A percentile compares a stretch with the other conserved stretches of the same genome.
Conservation (phyloP, 1,140 invertebrate species). For the Drosophila guanche region DNA sequence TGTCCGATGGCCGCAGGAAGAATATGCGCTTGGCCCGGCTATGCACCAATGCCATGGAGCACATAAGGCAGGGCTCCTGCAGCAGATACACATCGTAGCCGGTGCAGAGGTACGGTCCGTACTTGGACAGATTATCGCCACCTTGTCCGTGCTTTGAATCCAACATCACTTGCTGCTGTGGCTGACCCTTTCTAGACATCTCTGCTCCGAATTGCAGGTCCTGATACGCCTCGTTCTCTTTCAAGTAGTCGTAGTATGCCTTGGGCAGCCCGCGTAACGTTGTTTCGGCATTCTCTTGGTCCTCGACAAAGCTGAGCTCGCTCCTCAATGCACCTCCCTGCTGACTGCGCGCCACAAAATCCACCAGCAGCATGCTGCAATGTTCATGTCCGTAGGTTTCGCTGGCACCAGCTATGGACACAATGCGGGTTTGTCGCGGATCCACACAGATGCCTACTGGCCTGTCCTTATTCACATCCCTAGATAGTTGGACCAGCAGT, state of each 20-base stretch:
- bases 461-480: constrained; percentile 67
- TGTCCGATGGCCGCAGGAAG: constrained; percentile 86
- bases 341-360: constrained; percentile 92
- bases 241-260: constrained; percentile 59
- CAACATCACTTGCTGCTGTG: too few relatives aligned
- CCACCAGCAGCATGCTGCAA: constrained; percentile 92
- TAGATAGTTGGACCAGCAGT: constrained; percentile 44
- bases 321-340: constrained; percentile 90
- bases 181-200: constrained; percentile 36
- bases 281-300: constrained; percentile 2
- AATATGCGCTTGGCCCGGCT: constrained; percentile 93
- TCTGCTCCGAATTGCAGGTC: constrained; percentile 69
- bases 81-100: constrained; percentile 93
- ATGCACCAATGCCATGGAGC: constrained; percentile 96
- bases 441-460: constrained; percentile 88
- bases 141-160: constrained; percentile 21
- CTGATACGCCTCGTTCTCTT: constrained; percentile 14
- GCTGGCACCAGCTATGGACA: constrained; percentile 88
- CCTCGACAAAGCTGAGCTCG: constrained; percentile 35
- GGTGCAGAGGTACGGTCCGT: constrained; percentile 93
- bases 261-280: constrained; percentile 60
- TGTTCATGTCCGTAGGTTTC: constrained; percentile 90
- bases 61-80: constrained; percentile 96
- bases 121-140: constrained; percentile 80
- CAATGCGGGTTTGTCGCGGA: constrained; percentile 86